These are phyloP conservation scores for Gouania willdenowi DNA, from an alignment of 2,797 vertebrate genomes.

Conservation along the genomic window DNA sequence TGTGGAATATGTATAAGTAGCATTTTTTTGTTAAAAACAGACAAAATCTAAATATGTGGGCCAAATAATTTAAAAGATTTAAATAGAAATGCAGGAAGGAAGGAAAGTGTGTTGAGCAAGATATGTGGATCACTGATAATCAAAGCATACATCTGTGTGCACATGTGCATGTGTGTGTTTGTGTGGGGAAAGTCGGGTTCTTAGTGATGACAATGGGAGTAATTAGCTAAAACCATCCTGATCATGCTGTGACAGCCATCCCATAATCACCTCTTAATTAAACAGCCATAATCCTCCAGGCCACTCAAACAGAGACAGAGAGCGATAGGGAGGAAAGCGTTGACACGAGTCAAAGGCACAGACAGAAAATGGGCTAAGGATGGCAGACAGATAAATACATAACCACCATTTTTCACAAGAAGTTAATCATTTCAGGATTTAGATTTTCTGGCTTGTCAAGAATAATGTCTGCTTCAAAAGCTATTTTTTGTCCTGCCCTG, in stretches of 20 bases:
- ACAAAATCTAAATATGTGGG: no score
- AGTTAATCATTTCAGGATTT: background rate
- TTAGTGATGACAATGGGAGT: slow-evolving; percentile 18
- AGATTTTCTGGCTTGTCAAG: background rate
- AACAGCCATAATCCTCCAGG: slow-evolving; percentile 56
- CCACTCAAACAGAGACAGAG: slow-evolving; percentile 8
- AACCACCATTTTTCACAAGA: slow-evolving; percentile 1
- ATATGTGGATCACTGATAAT: background rate
- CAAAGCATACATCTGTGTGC: background rate
- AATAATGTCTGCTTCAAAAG: background rate
- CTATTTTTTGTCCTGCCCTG: background rate
- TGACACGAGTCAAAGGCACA: background rate
- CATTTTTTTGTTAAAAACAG: no score
- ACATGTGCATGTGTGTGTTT: background rate
- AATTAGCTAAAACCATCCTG: slow-evolving; percentile 32
- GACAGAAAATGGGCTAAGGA: background rate
- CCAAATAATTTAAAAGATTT: no score
- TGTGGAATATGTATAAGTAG: no score
- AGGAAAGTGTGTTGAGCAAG: no score
- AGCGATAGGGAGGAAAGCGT: no score
- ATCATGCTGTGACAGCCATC: slow-evolving; percentile 49
- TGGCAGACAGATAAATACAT: background rate
- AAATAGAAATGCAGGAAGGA: no score
- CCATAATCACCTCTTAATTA: slow-evolving; percentile 64
- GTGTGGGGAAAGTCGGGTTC: background rate